Conservation (phyloP, 2,888 invertebrate genomes). For the Drosophila setosimentum region DNA sequence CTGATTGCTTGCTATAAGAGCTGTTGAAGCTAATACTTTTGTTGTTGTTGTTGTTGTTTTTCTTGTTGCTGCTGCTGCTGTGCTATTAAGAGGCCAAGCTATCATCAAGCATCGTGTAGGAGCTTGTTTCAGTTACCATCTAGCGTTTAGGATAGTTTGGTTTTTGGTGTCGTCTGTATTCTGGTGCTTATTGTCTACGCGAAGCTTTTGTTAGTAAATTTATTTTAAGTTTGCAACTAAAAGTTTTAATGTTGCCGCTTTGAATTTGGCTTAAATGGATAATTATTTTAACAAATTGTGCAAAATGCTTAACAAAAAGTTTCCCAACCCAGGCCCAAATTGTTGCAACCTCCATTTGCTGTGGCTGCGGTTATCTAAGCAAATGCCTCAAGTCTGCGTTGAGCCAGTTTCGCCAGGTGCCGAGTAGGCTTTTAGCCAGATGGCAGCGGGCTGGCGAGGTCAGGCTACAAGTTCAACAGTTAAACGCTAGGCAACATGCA, state of each 20-base stretch:
- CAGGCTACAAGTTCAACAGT: slow-evolving; percentile 34
- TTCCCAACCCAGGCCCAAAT: slow-evolving; percentile 24
- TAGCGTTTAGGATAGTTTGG: slow-evolving; percentile 44
- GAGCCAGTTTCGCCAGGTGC: slow-evolving; percentile 22
- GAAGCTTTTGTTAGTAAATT: slow-evolving; percentile 66
- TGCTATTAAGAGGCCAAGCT: slow-evolving; percentile 44
- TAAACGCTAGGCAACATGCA: slow-evolving; percentile 40
- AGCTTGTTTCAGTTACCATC: slow-evolving; percentile 13
- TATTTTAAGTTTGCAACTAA: slow-evolving; percentile 72
- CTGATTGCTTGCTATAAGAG: slow-evolving; percentile 4
- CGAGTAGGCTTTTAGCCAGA: neutral
- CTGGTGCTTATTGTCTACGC: slow-evolving; percentile 37
- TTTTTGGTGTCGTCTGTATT: slow-evolving; percentile 23
- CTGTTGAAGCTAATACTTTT: slow-evolving; percentile 11
- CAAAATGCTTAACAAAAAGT: slow-evolving; percentile 63
- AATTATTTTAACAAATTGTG: slow-evolving; percentile 78
- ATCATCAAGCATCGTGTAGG: slow-evolving; percentile 43
- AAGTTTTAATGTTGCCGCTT: slow-evolving; percentile 75
- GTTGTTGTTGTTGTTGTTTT: slow-evolving; percentile 3
- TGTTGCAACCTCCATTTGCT: slow-evolving; percentile 23
- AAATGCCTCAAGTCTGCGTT: slow-evolving; percentile 25
- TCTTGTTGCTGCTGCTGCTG: slow-evolving; percentile 11
- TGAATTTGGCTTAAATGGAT: slow-evolving; percentile 75
- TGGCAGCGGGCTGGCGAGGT: neutral
- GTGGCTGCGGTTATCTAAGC: slow-evolving; percentile 41